Conservation (phyloP, 2,888 invertebrate species). For the Pachydiplax longipennis region DNA sequence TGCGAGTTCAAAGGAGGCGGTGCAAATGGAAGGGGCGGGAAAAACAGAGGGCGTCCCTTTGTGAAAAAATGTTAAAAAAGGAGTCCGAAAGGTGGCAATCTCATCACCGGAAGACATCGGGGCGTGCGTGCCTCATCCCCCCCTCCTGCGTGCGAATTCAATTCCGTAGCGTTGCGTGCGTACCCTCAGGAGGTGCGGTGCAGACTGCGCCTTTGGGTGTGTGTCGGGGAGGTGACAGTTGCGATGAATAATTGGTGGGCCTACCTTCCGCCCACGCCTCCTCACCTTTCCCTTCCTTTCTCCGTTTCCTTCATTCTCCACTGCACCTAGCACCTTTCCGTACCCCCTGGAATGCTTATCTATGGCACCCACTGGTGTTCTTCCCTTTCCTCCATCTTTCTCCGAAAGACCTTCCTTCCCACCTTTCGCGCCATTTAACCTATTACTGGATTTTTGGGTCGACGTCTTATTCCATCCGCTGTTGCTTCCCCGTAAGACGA, state of each 20-base stretch:
- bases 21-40: not conserved
- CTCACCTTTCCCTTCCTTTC: not conserved
- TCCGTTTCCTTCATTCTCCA: not conserved
- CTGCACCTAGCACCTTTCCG: not conserved
- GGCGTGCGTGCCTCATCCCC: not conserved
- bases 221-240: not conserved
- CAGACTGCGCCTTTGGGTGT: not conserved
- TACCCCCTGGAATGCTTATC: not conserved
- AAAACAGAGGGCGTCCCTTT: not conserved
- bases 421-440: not conserved
- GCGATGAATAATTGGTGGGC: not conserved
- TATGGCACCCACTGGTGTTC: not conserved
- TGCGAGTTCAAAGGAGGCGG: slow-evolving; percentile 25
- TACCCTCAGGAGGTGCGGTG: not conserved
- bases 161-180: not conserved
- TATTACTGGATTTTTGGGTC: not conserved
- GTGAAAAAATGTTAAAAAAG: not conserved
- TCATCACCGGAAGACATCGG: slow-evolving; percentile 36
- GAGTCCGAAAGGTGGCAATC: slow-evolving; percentile 39
- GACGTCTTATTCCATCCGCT: not conserved
- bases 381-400: not conserved
- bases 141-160: not conserved
- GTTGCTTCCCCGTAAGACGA: not conserved
- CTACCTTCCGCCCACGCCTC: not conserved
- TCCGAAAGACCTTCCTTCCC: too few species aligned